Evolutionary conservation across 1,140 invertebrate genomes (phyloP).

Genomic region (Drosophila lowei): DNA sequence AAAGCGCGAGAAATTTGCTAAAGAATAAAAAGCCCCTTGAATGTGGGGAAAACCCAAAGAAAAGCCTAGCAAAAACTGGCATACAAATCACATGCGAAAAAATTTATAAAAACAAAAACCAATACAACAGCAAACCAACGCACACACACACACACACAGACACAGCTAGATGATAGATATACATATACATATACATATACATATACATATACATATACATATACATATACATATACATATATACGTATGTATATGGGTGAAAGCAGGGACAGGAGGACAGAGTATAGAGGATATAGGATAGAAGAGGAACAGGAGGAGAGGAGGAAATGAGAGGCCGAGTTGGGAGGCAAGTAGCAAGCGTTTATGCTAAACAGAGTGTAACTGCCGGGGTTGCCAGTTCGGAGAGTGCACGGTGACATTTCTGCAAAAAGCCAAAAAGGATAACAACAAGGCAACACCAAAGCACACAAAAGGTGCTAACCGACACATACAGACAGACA

Average conservation of each 20-base stretch:
- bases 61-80: constrained; percentile 50
- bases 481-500: constrained; percentile 6
- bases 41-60: neutral
- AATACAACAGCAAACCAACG: constrained; percentile 56
- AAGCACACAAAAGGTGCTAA: constrained; percentile 44
- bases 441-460: constrained; percentile 53
- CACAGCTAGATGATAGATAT: constrained; percentile 26
- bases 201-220: neutral
- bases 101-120: constrained; percentile 64
- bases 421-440: constrained; percentile 73
- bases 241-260: neutral
- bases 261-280: neutral
- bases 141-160: constrained; percentile 21
- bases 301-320: neutral
- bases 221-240: neutral
- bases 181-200: no score
- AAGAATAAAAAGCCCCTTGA: constrained; percentile 29
- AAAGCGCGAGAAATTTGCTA: constrained; percentile 57
- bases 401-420: constrained; percentile 66
- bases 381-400: constrained; percentile 76
- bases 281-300: neutral
- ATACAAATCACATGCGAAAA: constrained; percentile 75
- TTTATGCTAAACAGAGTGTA: constrained; percentile 82
- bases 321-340: constrained; percentile 30
- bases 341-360: constrained; percentile 80